phyloP scores from a whole-genome alignment of 23 tunicate species.

The Diplosoma virens region DNA sequence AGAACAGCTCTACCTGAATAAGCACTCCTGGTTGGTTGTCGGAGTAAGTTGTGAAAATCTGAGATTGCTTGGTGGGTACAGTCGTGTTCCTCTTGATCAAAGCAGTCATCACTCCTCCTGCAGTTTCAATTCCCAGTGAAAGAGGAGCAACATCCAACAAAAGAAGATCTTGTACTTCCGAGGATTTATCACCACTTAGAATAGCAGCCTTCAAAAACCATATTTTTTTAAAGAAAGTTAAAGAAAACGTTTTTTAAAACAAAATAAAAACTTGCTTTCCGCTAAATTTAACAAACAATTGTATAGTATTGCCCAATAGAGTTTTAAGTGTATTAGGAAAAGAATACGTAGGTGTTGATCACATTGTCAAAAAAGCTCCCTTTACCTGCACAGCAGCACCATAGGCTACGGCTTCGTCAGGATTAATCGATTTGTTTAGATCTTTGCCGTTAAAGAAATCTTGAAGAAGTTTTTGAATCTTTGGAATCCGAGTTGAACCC shows the following conservation, averaged over 20 bases:
- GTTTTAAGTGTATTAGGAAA: neutral
- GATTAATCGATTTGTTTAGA: constrained; percentile 94
- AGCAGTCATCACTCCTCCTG: constrained; percentile 99
- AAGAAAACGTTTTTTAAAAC: too few species aligned
- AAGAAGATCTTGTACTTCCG: constrained; percentile 96
- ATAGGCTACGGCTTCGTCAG: constrained; percentile 98
- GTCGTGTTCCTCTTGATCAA: constrained; percentile 98
- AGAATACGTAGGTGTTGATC: too few species aligned
- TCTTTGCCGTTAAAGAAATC: constrained; percentile 92
- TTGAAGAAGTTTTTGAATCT: constrained; percentile 74
- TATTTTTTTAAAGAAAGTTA: too few species aligned
- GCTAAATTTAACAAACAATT: too few species aligned
- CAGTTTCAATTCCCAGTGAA: constrained; percentile 97
- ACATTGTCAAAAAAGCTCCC: too few species aligned
- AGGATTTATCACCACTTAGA: constrained; percentile 86
- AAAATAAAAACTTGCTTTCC: too few species aligned
- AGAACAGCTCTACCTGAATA: constrained; percentile 74
- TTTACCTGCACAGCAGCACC: constrained; percentile 96
- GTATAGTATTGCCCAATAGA: too few species aligned
- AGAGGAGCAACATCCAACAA: constrained; percentile 97
- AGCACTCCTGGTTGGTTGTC: constrained; percentile 98
- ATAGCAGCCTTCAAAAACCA: constrained; percentile 67
- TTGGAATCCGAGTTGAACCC: constrained; percentile 95
- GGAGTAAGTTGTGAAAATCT: constrained; percentile 90
- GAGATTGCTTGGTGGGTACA: constrained; percentile 96